A percentile compares a stretch with the other conserved stretches of the same genome.
Evolutionary conservation across 2,888 invertebrate genomes (phyloP).

Genomic region (Meandrusa payeni): DNA sequence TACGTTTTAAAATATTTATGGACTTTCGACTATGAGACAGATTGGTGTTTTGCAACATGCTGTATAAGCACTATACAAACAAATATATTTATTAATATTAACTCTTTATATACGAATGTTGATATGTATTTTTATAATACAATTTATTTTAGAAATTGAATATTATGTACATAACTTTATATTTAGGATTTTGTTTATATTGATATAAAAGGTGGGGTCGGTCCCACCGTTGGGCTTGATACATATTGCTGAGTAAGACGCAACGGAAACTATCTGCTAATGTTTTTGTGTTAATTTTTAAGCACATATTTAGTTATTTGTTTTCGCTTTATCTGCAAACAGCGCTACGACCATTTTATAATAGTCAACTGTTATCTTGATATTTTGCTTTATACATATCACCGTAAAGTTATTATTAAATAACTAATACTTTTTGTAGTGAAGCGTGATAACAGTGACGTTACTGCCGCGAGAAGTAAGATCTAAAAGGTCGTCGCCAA

Average conservation of each 20-base stretch:
- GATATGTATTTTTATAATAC: constrained; percentile 31
- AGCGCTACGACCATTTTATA: not conserved
- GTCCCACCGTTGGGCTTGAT: not conserved
- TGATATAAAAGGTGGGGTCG: constrained; percentile 5
- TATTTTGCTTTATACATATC: not conserved
- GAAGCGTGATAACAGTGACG: not conserved
- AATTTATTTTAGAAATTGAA: constrained; percentile 36
- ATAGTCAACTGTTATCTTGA: not conserved
- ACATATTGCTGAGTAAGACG: not conserved
- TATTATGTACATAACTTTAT: constrained; percentile 56
- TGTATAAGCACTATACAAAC: constrained; percentile 22
- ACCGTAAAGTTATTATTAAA: not conserved
- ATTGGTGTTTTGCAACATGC: constrained; percentile 24
- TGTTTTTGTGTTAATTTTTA: not conserved
- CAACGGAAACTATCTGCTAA: not conserved
- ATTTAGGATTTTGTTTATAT: constrained; percentile 42
- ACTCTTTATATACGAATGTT: constrained; percentile 18
- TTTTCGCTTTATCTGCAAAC: not conserved
- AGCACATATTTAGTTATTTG: not conserved
- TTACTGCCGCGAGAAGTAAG: not conserved
- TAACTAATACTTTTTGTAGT: not conserved
- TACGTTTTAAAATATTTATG: not conserved
- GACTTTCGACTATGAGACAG: constrained; percentile 7
- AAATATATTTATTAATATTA: constrained; percentile 36
- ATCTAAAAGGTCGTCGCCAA: constrained; percentile 1